phyloP scores from a whole-genome alignment of 2,797 vertebrate genomes.

The Xenopus petersii region DNA sequence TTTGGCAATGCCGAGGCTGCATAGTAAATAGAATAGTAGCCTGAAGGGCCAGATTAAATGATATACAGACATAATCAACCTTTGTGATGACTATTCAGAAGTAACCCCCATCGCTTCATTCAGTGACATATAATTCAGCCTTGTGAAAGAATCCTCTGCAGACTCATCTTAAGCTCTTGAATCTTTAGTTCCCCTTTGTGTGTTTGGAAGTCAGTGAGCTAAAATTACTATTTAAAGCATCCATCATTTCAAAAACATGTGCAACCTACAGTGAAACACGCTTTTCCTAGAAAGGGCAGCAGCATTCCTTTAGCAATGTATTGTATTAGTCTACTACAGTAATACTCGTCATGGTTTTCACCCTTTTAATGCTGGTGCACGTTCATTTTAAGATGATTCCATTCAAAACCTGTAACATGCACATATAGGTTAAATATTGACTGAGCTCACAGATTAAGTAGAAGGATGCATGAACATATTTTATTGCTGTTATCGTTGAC shows the following conservation, averaged over 20 bases:
- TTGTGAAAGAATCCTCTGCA: conserved; percentile 75
- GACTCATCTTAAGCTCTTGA: conserved; percentile 76
- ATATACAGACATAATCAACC: conserved; percentile 88
- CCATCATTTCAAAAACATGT: background rate
- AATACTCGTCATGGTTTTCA: too few relatives aligned
- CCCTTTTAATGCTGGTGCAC: too few relatives aligned
- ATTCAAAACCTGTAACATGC: too few relatives aligned
- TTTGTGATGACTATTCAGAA: conserved; percentile 85
- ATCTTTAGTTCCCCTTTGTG: conserved; percentile 66
- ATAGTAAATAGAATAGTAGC: conserved; percentile 84
- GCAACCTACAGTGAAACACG: background rate
- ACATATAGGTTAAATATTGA: too few relatives aligned
- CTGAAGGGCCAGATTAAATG: conserved; percentile 84
- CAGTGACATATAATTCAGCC: conserved; percentile 77
- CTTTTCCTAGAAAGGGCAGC: conserved; percentile 2
- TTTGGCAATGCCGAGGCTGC: conserved; percentile 72
- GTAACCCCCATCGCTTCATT: conserved; percentile 81
- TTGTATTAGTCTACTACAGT: too few relatives aligned
- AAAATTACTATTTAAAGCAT: conserved; percentile 71
- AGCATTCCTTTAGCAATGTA: background rate
- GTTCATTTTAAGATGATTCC: too few relatives aligned
- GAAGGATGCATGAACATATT: too few relatives aligned
- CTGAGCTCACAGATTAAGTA: too few relatives aligned
- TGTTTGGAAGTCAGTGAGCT: conserved; percentile 52
- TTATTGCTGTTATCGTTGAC: too few relatives aligned